phyloP scores from a whole-genome alignment of 1,140 invertebrate species.

The Procambarus clarkii region DNA sequence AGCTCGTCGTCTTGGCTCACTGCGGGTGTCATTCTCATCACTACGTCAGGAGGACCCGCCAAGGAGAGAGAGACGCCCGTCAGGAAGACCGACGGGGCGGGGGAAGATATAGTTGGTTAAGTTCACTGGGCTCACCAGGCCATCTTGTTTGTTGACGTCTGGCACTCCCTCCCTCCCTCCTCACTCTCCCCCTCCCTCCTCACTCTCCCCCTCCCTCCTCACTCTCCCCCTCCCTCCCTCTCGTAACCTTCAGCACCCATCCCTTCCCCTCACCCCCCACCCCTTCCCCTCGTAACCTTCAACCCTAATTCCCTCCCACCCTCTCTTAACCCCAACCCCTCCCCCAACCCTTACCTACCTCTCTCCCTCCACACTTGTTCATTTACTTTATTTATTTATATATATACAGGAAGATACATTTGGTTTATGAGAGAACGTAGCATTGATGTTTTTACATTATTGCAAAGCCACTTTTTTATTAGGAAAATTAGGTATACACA shows the following conservation, averaged over 20 bases:
- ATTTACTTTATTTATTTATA: too few species aligned
- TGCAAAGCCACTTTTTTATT: too few species aligned
- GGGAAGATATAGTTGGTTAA: too few species aligned
- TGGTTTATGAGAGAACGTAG: too few species aligned
- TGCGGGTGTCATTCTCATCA: too few species aligned
- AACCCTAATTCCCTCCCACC: background rate
- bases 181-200: background rate
- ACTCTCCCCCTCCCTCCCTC: too few species aligned
- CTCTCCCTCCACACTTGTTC: background rate
- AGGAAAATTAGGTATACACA: too few species aligned
- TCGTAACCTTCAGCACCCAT: background rate
- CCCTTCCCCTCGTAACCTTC: background rate
- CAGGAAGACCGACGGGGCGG: background rate
- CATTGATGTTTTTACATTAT: too few species aligned
- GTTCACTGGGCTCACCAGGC: background rate
- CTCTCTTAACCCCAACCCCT: too few species aligned
- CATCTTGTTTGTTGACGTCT: slow-evolving; percentile 62
- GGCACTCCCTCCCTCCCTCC: background rate
- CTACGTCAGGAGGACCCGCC: too few species aligned
- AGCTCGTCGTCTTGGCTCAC: background rate
- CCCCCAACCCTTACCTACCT: background rate
- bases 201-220: background rate
- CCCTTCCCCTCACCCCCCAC: too few species aligned
- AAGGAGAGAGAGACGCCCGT: background rate
- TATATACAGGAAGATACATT: too few species aligned